Percentiles rank a stretch among this genome's conserved stretches.
These are phyloP conservation scores for Muntiacus reevesi DNA, from an alignment of 2,113 vertebrate species.

Conservation along the genomic window DNA sequence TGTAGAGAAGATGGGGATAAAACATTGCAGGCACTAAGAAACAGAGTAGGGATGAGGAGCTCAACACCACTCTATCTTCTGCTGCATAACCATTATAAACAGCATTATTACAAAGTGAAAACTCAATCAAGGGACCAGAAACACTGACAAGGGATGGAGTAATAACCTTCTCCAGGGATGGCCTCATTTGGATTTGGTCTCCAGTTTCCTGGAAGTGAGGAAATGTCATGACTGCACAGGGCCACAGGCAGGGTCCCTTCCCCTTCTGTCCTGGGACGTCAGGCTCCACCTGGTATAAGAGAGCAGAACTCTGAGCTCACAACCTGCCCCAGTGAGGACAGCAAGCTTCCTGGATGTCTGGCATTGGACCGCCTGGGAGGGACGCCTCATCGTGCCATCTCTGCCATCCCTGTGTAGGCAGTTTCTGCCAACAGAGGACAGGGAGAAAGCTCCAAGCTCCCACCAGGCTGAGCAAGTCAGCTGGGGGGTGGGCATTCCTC, in stretches of 20 bases:
- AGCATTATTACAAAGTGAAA: background rate
- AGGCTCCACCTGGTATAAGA: background rate
- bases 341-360: background rate
- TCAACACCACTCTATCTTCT: too few species aligned
- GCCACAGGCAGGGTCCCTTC: accelerated
- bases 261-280: background rate
- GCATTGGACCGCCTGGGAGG: accelerated
- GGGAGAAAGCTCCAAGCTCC: background rate
- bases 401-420: background rate
- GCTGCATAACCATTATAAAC: too few species aligned
- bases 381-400: background rate
- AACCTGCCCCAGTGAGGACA: background rate
- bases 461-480: background rate
- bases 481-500: background rate
- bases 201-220: background rate
- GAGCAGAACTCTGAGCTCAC: background rate
- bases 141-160: background rate
- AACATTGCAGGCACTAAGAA: background rate
- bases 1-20: background rate
- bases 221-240: background rate
- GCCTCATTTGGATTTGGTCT: background rate
- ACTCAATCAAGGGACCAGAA: too few species aligned
- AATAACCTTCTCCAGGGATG: background rate
- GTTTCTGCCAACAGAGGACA: background rate
- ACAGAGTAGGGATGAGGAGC: accelerated